Conservation (phyloP, 2,888 invertebrate genomes). For the Mellilla xanthometata region DNA sequence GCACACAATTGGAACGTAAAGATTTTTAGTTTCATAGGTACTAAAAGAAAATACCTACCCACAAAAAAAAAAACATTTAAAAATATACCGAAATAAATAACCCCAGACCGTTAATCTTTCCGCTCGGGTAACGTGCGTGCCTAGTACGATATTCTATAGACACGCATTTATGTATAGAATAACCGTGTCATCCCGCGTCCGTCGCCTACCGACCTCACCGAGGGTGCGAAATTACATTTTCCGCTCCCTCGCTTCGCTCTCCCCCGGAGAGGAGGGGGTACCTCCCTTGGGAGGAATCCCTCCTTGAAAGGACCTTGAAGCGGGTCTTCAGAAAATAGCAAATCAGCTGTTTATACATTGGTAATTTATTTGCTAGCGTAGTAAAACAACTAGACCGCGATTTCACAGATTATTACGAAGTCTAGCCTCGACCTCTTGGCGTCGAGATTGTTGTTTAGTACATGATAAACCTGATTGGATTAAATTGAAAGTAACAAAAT, state of each 20-base stretch:
- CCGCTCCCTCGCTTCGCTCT: conserved; percentile 32
- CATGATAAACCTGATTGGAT: too few relatives aligned
- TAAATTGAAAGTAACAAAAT: too few relatives aligned
- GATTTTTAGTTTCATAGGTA: too few relatives aligned
- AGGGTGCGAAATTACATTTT: conserved; percentile 43
- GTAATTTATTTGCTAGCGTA: conserved; percentile 16
- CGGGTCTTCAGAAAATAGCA: conserved; percentile 36
- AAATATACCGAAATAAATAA: too few relatives aligned
- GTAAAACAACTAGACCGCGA: not conserved
- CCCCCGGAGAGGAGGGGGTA: too few relatives aligned
- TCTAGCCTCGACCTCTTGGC: not conserved
- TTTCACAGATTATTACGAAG: conserved; percentile 3
- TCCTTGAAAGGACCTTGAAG: conserved; percentile 62
- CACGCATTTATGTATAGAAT: conserved; percentile 8
- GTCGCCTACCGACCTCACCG: conserved; percentile 18
- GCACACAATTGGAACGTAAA: too few relatives aligned
- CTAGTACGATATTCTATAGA: conserved; percentile 1
- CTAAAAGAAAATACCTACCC: too few relatives aligned
- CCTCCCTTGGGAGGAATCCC: conserved; percentile 30
- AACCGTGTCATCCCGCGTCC: conserved; percentile 20
- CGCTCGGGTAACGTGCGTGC: not conserved
- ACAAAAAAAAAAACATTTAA: too few relatives aligned
- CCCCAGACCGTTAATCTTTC: not conserved
- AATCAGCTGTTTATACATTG: conserved; percentile 72
- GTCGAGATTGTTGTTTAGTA: too few relatives aligned